Percentiles rank a stretch among this genome's conserved stretches.
phyloP scores from a whole-genome alignment of 2,797 vertebrate species.

The Spondyliosoma cantharus region DNA sequence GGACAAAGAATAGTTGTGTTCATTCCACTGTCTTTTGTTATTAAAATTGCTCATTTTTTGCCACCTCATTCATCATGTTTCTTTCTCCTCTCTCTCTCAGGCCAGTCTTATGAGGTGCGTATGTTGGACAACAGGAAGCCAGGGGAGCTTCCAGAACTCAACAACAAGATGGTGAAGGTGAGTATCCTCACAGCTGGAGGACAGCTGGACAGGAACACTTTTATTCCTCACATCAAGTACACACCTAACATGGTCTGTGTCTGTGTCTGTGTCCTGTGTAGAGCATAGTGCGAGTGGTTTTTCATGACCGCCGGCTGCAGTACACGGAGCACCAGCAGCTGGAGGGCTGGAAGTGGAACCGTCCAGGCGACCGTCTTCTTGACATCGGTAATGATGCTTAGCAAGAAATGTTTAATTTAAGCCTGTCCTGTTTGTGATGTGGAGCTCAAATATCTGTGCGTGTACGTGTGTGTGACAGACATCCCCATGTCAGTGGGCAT shows the following conservation, averaged over 20 bases:
- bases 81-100: constrained; percentile 72
- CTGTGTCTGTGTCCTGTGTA: constrained; percentile 60
- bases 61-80: neutral
- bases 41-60: neutral
- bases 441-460: constrained; percentile 35
- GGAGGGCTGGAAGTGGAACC: constrained; percentile 89
- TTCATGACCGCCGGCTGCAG: constrained; percentile 87
- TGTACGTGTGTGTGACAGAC: constrained; percentile 82
- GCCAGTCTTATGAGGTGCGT: constrained; percentile 98
- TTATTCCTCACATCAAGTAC: neutral
- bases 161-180: constrained; percentile 96
- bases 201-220: neutral
- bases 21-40: neutral
- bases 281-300: constrained; percentile 87
- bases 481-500: constrained; percentile 98
- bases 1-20: neutral
- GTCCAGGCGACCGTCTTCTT: constrained; percentile 88
- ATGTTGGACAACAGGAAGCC: constrained; percentile 96
- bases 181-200: constrained; percentile 31
- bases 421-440: constrained; percentile 5
- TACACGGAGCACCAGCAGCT: constrained; percentile 91
- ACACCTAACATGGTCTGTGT: constrained; percentile 29
- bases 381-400: constrained; percentile 83
- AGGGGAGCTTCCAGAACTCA: constrained; percentile 93
- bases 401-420: constrained; percentile 32